Conservation (phyloP, 35 echinoderm and acorn worm species). For the Holothuria glaberrima region DNA sequence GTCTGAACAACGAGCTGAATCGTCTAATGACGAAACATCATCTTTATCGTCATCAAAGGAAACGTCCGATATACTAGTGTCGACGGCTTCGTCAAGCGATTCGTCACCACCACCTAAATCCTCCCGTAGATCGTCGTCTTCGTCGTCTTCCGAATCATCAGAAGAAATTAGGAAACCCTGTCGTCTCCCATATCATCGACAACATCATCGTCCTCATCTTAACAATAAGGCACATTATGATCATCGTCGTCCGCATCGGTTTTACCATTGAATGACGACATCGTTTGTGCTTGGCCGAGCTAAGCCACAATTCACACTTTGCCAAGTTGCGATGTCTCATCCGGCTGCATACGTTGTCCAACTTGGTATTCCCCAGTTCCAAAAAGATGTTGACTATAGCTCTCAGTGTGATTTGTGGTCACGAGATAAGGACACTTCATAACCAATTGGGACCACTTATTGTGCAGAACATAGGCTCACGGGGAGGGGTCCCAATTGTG, state of each 20-base stretch:
- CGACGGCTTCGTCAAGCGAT: not conserved
- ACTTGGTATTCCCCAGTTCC: too few species aligned
- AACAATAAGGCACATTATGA: not conserved
- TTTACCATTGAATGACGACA: not conserved
- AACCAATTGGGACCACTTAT: too few species aligned
- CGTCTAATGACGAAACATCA: not conserved
- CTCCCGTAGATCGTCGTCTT: not conserved
- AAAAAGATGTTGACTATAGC: too few species aligned
- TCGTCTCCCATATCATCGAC: not conserved
- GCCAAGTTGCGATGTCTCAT: too few species aligned
- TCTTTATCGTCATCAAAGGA: not conserved
- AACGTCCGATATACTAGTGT: not conserved
- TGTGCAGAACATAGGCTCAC: too few species aligned
- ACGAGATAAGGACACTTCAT: too few species aligned
- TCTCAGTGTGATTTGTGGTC: too few species aligned
- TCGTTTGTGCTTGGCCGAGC: too few species aligned
- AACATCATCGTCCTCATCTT: not conserved
- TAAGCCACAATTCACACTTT: too few species aligned
- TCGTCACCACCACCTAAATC: not conserved
- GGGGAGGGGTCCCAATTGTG: too few species aligned
- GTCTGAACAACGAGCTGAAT: not conserved
- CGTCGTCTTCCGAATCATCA: not conserved
- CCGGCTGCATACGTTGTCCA: too few species aligned
- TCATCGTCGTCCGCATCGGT: not conserved
- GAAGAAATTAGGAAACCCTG: not conserved